A percentile compares a stretch with the other conserved stretches of the same genome.
Evolutionary conservation across 2,113 vertebrate species (phyloP).

Genomic region (Todiramphus chloris): DNA sequence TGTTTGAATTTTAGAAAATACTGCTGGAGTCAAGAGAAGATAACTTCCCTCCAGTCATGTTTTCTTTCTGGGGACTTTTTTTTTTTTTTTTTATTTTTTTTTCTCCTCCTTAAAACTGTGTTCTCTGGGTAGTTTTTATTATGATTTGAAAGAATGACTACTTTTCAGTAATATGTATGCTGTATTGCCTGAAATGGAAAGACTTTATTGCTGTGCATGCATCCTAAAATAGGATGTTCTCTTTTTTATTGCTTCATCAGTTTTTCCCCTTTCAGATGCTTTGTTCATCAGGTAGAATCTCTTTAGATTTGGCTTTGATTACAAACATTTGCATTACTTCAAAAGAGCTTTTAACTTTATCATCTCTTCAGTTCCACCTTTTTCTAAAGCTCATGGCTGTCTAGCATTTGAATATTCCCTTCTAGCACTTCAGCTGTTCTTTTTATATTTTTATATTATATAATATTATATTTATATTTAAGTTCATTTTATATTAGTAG

Average conservation of each 20-base stretch:
- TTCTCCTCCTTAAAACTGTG: conserved; percentile 10
- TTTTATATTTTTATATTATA: neutral
- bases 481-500: neutral
- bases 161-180: conserved; percentile 23
- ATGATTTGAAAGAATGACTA: conserved; percentile 43
- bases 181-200: conserved; percentile 39
- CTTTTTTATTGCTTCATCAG: conserved; percentile 8
- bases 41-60: neutral
- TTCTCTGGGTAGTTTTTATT: conserved; percentile 61
- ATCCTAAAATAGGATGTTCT: neutral
- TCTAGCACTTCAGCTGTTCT: neutral
- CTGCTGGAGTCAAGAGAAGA: neutral
- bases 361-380: neutral
- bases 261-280: neutral
- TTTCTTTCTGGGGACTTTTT: neutral
- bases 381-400: neutral
- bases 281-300: conserved; percentile 5
- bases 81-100: neutral
- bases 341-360: neutral
- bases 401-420: neutral
- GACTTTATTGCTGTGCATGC: neutral
- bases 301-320: conserved; percentile 12
- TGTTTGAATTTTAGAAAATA: conserved; percentile 16
- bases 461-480: neutral
- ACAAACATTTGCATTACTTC: neutral